Percentiles rank a stretch among this genome's conserved stretches.
phyloP scores from a whole-genome alignment of 2,888 invertebrate genomes.

The Drosophila anomalipes region DNA sequence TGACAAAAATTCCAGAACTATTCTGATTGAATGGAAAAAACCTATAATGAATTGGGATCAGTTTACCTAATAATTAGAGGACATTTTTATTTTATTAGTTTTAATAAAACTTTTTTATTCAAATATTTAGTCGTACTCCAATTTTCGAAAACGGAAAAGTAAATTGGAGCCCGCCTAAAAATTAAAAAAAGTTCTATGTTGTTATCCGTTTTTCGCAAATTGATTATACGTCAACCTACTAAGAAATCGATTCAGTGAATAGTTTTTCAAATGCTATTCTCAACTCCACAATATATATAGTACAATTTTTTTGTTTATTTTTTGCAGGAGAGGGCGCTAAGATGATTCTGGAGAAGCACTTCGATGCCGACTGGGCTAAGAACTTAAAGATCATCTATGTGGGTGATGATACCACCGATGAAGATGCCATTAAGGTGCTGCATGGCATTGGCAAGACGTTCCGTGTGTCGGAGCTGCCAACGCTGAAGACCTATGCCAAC shows the following conservation, averaged over 20 bases:
- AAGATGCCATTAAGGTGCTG: constrained; percentile 94
- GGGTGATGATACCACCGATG: constrained; percentile 95
- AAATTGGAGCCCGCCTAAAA: not conserved
- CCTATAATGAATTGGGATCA: not conserved
- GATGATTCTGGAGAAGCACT: constrained; percentile 91
- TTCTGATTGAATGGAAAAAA: not conserved
- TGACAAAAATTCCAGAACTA: not conserved
- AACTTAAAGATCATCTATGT: constrained; percentile 92
- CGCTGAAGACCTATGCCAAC: constrained; percentile 90
- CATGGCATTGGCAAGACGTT: constrained; percentile 89
- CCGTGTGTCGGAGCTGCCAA: constrained; percentile 90
- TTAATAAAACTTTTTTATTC: not conserved
- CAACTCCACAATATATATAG: not conserved
- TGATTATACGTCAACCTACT: not conserved
- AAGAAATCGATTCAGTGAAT: not conserved
- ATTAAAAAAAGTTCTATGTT: not conserved
- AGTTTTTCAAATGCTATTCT: not conserved
- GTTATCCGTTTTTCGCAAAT: too few relatives aligned
- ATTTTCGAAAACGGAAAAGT: not conserved
- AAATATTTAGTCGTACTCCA: not conserved
- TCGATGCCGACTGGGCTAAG: constrained; percentile 92
- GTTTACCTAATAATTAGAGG: not conserved
- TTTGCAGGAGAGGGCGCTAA: constrained; percentile 88
- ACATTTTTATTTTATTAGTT: not conserved
- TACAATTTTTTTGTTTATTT: not conserved